Evolutionary conservation across 2,113 vertebrate genomes (phyloP), one percentile per base, ranked within the genome.

Genomic region (Sisor rabdophorus): DNA sequence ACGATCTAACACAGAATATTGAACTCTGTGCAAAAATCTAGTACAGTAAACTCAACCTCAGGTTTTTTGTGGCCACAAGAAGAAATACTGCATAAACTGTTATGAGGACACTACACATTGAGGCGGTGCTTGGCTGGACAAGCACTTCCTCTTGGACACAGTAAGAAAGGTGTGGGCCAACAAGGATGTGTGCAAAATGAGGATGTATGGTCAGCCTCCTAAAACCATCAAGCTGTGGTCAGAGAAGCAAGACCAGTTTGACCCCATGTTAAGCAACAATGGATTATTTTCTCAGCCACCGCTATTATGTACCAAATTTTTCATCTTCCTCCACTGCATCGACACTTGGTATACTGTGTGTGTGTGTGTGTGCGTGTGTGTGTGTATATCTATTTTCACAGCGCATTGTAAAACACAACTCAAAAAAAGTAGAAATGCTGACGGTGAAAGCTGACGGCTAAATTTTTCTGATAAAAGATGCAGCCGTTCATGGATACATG

Each of bases 81-180:
- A 28, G 19, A 17, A 16, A 2, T 5, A 15, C 7, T 63, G 75
- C 32, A 32, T 68, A 26, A 28, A 75, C 83, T 80, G 80, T 83
- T 83, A 63, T 85, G 79, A 2, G 55, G 75, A 73, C 52, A n/a
- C 1, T 24, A 65, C 47, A 79, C 73, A 65, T 48, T 20, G 65
- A 36, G 28, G 53, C 7, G 26, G 70, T 52, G 58, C 20, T 75
- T 50, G 61, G 44, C 32, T 24, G 72, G 19, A n/a, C 56, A 53
- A 48, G 63, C 32, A 64, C 59, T 78, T 74, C 71, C 76, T 78
- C 71, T 74, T 16, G 32, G 15, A 54, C 30, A 60, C 60, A 16
- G 15, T 36, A 28, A 44, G 71, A 5, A 22, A 3, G 36, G 32
- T n/a, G 16, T 22, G 30, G 40, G 59, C 36, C 13, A 53, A 71